phyloP scores from a whole-genome alignment of 2,888 invertebrate species.

The Ophion costatus region DNA sequence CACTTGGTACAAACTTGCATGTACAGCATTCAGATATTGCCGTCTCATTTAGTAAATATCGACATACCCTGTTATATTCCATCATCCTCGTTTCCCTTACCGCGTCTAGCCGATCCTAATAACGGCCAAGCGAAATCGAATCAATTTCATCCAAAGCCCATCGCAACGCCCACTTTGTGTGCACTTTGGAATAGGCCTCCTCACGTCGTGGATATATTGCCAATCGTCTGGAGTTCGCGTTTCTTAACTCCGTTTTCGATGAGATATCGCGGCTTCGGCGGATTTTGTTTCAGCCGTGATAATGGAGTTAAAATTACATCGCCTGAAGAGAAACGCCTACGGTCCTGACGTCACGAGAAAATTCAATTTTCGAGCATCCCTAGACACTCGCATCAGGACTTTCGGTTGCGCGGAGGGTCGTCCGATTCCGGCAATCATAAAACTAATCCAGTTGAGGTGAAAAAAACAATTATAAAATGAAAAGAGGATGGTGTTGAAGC shows the following conservation, averaged over 20 bases:
- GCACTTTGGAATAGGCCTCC: neutral
- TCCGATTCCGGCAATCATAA: neutral
- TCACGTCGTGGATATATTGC: constrained; percentile 30
- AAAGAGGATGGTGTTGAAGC: no score
- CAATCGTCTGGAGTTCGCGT: constrained; percentile 33
- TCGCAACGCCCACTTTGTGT: neutral
- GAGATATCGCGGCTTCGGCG: constrained; percentile 11
- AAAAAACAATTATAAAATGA: no score
- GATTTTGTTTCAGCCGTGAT: constrained; percentile 20
- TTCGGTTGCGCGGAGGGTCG: neutral
- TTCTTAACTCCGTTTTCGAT: constrained; percentile 36
- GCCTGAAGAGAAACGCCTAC: neutral
- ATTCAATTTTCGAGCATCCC: constrained; percentile 36
- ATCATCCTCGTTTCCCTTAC: neutral
- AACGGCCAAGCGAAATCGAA: constrained; percentile 22
- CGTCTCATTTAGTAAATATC: constrained; percentile 7
- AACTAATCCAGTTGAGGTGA: no score
- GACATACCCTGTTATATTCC: neutral
- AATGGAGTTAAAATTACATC: constrained; percentile 39
- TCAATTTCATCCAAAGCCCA: constrained; percentile 21
- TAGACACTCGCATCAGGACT: neutral
- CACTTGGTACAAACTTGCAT: neutral
- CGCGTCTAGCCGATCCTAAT: constrained; percentile 5
- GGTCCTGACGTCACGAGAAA: constrained; percentile 1
- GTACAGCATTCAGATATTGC: constrained; percentile 4